Conservation (phyloP, 1,140 invertebrate species). For the Sitophilus oryzae region DNA sequence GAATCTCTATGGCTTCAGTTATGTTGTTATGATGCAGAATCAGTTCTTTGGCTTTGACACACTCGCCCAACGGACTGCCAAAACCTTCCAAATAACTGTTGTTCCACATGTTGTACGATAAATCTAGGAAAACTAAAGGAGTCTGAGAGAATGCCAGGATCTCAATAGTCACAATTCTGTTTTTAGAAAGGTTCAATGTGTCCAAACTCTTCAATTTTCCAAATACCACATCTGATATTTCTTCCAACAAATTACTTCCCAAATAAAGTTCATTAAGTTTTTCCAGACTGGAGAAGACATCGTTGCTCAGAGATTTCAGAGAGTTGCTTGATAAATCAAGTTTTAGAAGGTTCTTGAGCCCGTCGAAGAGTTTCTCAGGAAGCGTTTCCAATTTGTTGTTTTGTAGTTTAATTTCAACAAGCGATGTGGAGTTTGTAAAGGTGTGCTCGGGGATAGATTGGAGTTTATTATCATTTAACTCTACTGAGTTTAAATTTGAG, state of each 20-base stretch:
- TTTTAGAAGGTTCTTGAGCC: background rate
- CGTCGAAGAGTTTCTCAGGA: background rate
- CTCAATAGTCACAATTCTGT: constrained; percentile 3
- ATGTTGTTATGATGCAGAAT: constrained; percentile 15
- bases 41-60: constrained; percentile 4
- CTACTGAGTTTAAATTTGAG: background rate
- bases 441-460: background rate
- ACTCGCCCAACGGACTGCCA: constrained; percentile 2
- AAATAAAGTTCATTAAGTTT: constrained; percentile 8
- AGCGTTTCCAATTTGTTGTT: background rate
- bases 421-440: constrained; percentile 1
- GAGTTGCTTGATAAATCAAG: background rate
- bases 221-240: constrained; percentile 7
- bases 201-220: background rate
- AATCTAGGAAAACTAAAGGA: constrained; percentile 1
- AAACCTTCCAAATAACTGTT: constrained; percentile 2
- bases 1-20: background rate
- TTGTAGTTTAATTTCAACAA: constrained; percentile 4
- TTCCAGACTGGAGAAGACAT: constrained; percentile 5
- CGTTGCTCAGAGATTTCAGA: background rate
- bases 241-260: background rate
- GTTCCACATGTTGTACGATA: constrained; percentile 17
- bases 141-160: constrained; percentile 1
- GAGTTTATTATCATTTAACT: constrained; percentile 10
- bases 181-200: constrained; percentile 4